These are phyloP conservation scores for Apodemia mormo DNA, from an alignment of 2,888 invertebrate species.

Conservation along the genomic window DNA sequence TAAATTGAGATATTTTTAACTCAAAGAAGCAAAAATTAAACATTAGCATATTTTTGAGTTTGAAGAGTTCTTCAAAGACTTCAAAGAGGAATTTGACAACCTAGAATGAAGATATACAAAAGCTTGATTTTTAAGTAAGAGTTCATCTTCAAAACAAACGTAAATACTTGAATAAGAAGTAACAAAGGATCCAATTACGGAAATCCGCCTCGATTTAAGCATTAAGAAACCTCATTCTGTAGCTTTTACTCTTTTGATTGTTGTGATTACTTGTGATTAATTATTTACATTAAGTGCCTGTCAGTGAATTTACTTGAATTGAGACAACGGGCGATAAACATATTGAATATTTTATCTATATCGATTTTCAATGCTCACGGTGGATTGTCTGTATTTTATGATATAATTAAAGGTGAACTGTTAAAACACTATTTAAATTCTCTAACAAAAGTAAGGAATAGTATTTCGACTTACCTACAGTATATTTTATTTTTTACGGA, in stretches of 20 bases:
- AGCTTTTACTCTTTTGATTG: constrained; percentile 7
- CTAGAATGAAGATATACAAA: not conserved
- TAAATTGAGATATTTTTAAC: no score
- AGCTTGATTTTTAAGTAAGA: not conserved
- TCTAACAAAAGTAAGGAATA: no score
- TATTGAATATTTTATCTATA: not conserved
- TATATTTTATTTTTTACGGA: no score
- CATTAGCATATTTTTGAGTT: no score
- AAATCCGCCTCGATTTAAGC: not conserved
- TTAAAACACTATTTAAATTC: no score
- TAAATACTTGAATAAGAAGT: not conserved
- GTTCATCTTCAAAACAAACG: not conserved
- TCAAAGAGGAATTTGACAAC: no score
- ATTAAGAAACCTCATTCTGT: not conserved
- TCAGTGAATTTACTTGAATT: not conserved
- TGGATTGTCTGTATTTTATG: no score
- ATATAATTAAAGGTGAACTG: no score
- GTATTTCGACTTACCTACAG: no score
- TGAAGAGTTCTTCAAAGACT: no score
- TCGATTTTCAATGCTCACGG: not conserved
- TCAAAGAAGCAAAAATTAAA: no score
- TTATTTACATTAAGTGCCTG: constrained; percentile 5
- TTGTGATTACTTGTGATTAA: constrained; percentile 3
- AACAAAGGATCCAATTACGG: constrained; percentile 6
- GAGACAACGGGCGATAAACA: not conserved